Percentiles rank a stretch among this genome's conserved stretches.
Conservation (phyloP, 1,140 invertebrate species). For the Lepidurus apus region DNA sequence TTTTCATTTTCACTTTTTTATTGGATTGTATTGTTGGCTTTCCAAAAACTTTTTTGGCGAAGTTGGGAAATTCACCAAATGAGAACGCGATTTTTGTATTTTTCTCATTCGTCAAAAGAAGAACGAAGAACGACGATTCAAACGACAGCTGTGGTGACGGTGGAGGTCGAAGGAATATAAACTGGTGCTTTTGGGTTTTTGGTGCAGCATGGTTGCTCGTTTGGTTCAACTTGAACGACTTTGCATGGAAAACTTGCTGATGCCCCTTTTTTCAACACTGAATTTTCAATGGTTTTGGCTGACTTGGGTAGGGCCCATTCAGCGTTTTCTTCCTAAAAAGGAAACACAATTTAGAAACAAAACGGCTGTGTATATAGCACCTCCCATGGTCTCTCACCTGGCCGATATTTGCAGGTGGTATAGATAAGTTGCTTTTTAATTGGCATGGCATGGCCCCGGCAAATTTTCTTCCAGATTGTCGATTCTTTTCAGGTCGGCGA, state of each 20-base stretch:
- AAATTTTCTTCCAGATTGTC: no score
- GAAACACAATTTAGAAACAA: neutral
- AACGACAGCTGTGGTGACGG: neutral
- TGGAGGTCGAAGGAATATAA: neutral
- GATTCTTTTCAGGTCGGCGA: neutral
- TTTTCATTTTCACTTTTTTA: neutral
- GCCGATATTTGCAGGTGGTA: constrained; percentile 18
- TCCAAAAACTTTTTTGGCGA: no score
- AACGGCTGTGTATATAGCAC: neutral
- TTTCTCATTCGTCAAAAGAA: no score
- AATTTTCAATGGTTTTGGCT: neutral
- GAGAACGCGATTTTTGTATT: no score
- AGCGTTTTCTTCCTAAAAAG: neutral
- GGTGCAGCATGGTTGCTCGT: constrained; percentile 16
- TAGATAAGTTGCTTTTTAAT: no score
- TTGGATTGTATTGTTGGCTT: neutral
- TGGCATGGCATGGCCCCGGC: no score
- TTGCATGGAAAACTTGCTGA: neutral
- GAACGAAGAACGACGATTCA: neutral
- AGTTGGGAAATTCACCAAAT: no score
- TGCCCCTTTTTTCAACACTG: neutral
- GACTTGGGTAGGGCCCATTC: neutral
- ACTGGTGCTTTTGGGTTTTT: neutral
- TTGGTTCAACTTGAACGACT: constrained; percentile 19
- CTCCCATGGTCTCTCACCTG: constrained; percentile 10